Evolutionary conservation across 2,113 vertebrate species (phyloP), one percentile per base, ranked within the genome.

Genomic region (Trochalopteron elliotii): DNA sequence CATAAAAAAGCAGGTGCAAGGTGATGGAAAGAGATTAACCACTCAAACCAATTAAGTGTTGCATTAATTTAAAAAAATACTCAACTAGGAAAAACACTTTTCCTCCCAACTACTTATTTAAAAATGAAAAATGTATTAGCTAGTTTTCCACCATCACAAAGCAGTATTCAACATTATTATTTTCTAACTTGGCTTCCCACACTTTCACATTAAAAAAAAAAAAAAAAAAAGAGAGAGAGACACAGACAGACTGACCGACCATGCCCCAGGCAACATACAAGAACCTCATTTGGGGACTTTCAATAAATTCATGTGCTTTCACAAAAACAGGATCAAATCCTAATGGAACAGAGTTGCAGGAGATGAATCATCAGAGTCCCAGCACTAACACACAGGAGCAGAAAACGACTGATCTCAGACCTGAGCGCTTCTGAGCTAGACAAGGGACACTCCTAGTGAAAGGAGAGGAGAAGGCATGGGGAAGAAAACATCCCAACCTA

Each of bases 11-110:
- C 86, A 94, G 86, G 89, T 94, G 80, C 72, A 92, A 96, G 80
- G 89, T 83, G 86, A 76, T 92, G 64, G 80, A 90, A 92, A 93
- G 56, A 90, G 52, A 94, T 94, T 91, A 96, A 89, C 64, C 72
- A 89, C 77, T 89, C 86, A 70, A 83, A 92, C 86, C 89, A 95
- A 97, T 94, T 94, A 95, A 94, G 60, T 70, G 40, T 45, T 94
- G 94, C 80, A 84, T 95, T 97, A 83, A 96, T 90, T 95, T 93
- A 92, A 96, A 95, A 89, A 92, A 92, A 97, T 64, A 92, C 33
- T 87, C 83, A 67, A 78, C 55, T 67, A 71, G 83, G 72, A 89
- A 93, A 92, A 92, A 82, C 31, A 40, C 21, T 74, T 86, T 83
- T 83, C 75, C 56, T 96, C 78, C 63, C 67, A 80, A 85, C 42